A percentile compares a stretch with the other conserved stretches of the same genome.
phyloP scores from a whole-genome alignment of 2,113 vertebrate genomes.

The Furnarius figulus region DNA sequence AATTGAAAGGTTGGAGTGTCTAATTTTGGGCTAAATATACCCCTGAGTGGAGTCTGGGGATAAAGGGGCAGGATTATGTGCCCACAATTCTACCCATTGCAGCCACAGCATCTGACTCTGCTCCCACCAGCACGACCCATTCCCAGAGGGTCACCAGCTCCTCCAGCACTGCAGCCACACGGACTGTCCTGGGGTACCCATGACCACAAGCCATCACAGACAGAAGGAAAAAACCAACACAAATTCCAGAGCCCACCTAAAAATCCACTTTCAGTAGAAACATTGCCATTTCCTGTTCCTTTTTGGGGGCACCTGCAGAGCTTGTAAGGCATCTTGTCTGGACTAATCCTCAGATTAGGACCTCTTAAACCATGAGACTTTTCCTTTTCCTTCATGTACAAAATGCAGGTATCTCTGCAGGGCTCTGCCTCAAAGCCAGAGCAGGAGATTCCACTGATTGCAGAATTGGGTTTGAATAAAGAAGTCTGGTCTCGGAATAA shows the following conservation, averaged over 20 bases:
- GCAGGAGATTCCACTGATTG: not conserved
- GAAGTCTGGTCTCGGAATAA: not conserved
- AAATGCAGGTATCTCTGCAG: not conserved
- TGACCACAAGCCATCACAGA: fast-evolving
- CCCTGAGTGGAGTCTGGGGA: not conserved
- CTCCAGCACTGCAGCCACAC: fast-evolving
- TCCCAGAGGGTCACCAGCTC: not conserved
- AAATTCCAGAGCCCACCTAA: not conserved
- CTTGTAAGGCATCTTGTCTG: fast-evolving
- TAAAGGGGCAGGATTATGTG: not conserved
- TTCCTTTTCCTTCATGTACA: not conserved
- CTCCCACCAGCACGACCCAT: fast-evolving
- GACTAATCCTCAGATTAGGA: not conserved
- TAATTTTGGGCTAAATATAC: not conserved
- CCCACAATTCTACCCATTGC: not conserved
- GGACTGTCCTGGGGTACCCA: fast-evolving
- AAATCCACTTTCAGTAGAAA: not conserved
- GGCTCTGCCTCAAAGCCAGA: not conserved
- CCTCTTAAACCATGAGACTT: not conserved
- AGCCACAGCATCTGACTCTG: not conserved
- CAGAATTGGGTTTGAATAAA: not conserved
- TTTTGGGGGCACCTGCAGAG: not conserved
- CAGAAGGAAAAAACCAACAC: not conserved
- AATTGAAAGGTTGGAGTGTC: not conserved
- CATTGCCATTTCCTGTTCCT: not conserved